Percentiles rank a stretch among this genome's conserved stretches.
Evolutionary conservation across 2,888 invertebrate genomes (phyloP).

Genomic region (Hartigia nigra): DNA sequence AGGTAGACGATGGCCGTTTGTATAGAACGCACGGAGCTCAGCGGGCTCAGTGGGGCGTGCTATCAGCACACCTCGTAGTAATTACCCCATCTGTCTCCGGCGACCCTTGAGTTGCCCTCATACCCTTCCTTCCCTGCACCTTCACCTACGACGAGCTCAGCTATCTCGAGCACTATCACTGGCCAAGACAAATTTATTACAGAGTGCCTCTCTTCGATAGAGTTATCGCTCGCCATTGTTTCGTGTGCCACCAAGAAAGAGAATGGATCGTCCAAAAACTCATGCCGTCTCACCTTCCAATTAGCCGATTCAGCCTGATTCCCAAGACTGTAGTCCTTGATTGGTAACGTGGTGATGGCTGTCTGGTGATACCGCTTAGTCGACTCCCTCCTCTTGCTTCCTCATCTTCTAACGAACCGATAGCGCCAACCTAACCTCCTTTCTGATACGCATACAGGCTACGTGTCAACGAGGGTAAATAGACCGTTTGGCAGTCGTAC

Average conservation of each 20-base stretch:
- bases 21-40: slow-evolving; percentile 20
- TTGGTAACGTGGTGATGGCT: background rate
- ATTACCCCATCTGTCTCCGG: slow-evolving; percentile 53
- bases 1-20: slow-evolving; percentile 18
- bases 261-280: background rate
- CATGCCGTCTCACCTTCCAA: background rate
- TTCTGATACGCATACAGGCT: background rate
- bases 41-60: slow-evolving; percentile 40
- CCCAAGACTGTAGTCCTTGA: background rate
- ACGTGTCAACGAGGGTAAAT: slow-evolving; percentile 27
- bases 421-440: background rate
- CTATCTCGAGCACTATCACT: slow-evolving; percentile 44
- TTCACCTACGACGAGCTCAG: slow-evolving; percentile 33
- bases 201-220: slow-evolving; percentile 30
- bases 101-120: slow-evolving; percentile 41
- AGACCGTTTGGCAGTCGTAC: slow-evolving; percentile 28
- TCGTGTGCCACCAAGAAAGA: background rate
- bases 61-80: slow-evolving; percentile 48
- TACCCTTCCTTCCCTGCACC: slow-evolving; percentile 27
- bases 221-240: slow-evolving; percentile 27
- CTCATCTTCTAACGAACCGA: background rate
- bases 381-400: background rate
- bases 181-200: slow-evolving; percentile 53
- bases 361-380: background rate
- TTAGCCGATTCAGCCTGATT: background rate